These are phyloP conservation scores for Leptodactylus fuscus DNA, from an alignment of 2,113 vertebrate genomes.

Conservation along the genomic window DNA sequence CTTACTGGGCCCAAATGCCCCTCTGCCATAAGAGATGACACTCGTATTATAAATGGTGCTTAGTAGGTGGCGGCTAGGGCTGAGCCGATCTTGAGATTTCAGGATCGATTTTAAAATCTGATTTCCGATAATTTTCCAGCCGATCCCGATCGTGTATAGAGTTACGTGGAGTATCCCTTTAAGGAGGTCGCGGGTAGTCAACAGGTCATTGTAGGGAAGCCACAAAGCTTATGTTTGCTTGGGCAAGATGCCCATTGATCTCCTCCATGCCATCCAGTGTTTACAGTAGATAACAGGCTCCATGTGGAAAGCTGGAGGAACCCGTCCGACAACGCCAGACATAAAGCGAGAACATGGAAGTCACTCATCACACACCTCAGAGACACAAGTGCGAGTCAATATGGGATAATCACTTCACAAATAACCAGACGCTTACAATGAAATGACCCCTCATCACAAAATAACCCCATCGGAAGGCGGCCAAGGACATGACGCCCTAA, in stretches of 20 bases:
- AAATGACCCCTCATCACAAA: background rate
- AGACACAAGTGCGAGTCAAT: background rate
- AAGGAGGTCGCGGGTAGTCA: too few relatives aligned
- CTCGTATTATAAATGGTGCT: too few relatives aligned
- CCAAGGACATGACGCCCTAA: background rate
- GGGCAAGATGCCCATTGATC: background rate
- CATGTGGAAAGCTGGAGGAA: background rate
- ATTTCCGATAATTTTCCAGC: too few relatives aligned
- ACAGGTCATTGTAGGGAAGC: background rate
- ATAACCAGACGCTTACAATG: background rate
- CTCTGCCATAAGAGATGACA: too few relatives aligned
- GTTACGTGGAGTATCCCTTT: too few relatives aligned
- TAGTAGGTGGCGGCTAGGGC: too few relatives aligned
- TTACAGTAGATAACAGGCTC: background rate
- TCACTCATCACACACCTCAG: constrained; percentile 6
- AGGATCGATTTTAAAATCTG: too few relatives aligned
- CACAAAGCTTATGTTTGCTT: background rate
- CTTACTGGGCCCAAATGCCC: too few relatives aligned
- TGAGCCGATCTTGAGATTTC: too few relatives aligned
- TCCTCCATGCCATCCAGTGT: background rate
- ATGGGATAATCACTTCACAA: background rate
- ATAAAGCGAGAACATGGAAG: background rate
- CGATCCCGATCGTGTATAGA: too few relatives aligned
- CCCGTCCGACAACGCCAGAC: background rate
- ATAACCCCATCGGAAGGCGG: background rate